Conservation (phyloP, 2,888 invertebrate species). For the Drosophila incognita region DNA sequence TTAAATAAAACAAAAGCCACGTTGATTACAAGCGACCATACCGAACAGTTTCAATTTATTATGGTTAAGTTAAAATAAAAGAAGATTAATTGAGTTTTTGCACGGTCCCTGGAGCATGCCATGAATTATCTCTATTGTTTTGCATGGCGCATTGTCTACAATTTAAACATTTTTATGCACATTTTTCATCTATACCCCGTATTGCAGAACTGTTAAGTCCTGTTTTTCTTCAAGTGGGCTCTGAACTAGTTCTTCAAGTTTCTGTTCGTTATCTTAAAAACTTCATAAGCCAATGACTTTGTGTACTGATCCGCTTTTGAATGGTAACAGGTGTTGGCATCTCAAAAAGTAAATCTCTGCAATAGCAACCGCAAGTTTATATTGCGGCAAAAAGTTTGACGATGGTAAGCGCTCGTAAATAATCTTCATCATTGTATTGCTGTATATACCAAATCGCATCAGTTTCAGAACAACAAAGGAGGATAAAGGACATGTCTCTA, state of each 20-base stretch:
- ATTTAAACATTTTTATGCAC: background rate
- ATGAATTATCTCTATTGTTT: slow-evolving; percentile 51
- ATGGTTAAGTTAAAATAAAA: slow-evolving; percentile 50
- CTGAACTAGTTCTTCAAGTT: slow-evolving; percentile 41
- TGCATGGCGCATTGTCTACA: slow-evolving; percentile 20
- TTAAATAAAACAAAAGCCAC: slow-evolving; percentile 67
- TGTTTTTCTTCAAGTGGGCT: slow-evolving; percentile 31
- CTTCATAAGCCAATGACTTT: slow-evolving; percentile 65
- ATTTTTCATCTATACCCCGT: slow-evolving; percentile 11
- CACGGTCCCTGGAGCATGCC: slow-evolving; percentile 16
- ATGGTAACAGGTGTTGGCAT: slow-evolving; percentile 70
- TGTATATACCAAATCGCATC: background rate
- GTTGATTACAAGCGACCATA: slow-evolving; percentile 61
- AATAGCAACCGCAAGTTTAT: slow-evolving; percentile 16
- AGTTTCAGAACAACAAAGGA: background rate
- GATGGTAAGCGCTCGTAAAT: slow-evolving; percentile 47
- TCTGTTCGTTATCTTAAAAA: slow-evolving; percentile 42
- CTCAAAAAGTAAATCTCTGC: slow-evolving; percentile 38
- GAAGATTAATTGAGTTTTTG: slow-evolving; percentile 76
- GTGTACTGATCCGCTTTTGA: slow-evolving; percentile 62
- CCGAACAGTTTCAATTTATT: slow-evolving; percentile 32
- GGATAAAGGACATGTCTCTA: background rate
- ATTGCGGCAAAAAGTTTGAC: slow-evolving; percentile 39
- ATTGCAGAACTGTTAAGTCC: slow-evolving; percentile 51
- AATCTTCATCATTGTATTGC: slow-evolving; percentile 34